phyloP scores from a whole-genome alignment of 2,797 vertebrate genomes.

The Leptodactylus fallax region DNA sequence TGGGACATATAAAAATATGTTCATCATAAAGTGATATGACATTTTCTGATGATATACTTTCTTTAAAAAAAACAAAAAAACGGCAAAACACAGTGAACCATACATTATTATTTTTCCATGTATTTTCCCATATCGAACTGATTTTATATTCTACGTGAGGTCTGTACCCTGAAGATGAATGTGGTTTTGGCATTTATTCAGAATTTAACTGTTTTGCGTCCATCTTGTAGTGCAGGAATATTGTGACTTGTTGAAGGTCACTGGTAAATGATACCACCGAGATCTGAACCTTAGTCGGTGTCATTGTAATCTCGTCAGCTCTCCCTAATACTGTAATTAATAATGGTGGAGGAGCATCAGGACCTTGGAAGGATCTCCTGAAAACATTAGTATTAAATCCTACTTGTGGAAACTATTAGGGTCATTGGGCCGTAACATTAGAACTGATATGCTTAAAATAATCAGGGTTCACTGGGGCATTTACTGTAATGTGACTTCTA shows the following conservation, averaged over 20 bases:
- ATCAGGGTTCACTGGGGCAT: slow-evolving; percentile 35
- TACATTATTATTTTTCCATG: no score
- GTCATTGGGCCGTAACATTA: slow-evolving; percentile 43
- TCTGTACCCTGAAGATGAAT: not conserved
- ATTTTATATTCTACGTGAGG: not conserved
- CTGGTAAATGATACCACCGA: not conserved
- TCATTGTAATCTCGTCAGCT: slow-evolving; percentile 9
- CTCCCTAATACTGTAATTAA: not conserved
- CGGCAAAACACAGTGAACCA: no score
- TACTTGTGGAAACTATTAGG: slow-evolving; percentile 29
- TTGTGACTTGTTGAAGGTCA: slow-evolving; percentile 9
- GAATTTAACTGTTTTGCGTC: not conserved
- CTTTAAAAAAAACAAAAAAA: no score
- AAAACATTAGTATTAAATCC: slow-evolving; percentile 31
- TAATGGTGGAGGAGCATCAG: slow-evolving; percentile 1
- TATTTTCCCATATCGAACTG: not conserved
- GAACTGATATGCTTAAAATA: slow-evolving; percentile 52
- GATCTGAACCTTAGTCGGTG: not conserved
- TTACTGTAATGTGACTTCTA: slow-evolving; percentile 20
- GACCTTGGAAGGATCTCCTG: slow-evolving; percentile 1
- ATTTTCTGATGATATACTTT: no score
- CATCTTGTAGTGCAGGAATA: not conserved
- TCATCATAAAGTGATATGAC: no score
- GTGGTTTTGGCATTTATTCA: not conserved
- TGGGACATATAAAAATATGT: no score